Evolutionary conservation across 1,140 invertebrate species (phyloP).

Genomic region (Tyrophagus putrescentiae): DNA sequence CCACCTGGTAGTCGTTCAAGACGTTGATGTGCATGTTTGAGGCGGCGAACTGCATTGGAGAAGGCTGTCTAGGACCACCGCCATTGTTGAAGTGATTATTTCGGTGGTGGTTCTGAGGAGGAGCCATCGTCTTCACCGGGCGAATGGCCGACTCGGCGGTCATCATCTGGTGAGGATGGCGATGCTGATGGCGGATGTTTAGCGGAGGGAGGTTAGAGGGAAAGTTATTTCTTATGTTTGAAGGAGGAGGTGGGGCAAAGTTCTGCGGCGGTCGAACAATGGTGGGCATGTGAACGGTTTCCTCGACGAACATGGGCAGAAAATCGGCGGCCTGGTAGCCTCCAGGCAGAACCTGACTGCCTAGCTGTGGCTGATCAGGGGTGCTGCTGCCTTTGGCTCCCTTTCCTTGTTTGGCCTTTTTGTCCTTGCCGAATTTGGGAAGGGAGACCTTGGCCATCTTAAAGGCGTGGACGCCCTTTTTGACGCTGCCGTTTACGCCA

Average conservation of each 20-base stretch:
- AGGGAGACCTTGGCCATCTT: background rate
- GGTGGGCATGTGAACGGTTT: background rate
- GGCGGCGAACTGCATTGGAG: background rate
- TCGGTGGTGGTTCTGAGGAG: too few relatives aligned
- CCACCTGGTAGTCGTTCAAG: slow-evolving; percentile 10
- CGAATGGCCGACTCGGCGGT: background rate
- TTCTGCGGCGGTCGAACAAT: background rate
- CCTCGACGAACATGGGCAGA: slow-evolving; percentile 10
- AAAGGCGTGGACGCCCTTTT: too few relatives aligned
- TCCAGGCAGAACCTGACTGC: background rate
- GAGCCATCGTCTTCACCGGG: background rate
- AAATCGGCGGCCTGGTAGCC: background rate
- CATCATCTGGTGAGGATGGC: background rate
- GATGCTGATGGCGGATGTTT: background rate
- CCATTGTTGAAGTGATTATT: background rate
- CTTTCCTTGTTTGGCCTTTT: too few relatives aligned
- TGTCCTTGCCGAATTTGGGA: background rate
- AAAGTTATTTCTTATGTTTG: too few relatives aligned
- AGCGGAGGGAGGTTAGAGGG: background rate
- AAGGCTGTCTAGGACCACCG: too few relatives aligned
- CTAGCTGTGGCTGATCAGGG: too few relatives aligned
- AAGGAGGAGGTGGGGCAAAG: too few relatives aligned
- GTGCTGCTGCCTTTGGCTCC: too few relatives aligned
- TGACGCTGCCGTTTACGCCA: too few relatives aligned
- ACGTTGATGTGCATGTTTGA: background rate